phyloP scores from a whole-genome alignment of 1,140 invertebrate genomes.

The Megalopta genalis region DNA sequence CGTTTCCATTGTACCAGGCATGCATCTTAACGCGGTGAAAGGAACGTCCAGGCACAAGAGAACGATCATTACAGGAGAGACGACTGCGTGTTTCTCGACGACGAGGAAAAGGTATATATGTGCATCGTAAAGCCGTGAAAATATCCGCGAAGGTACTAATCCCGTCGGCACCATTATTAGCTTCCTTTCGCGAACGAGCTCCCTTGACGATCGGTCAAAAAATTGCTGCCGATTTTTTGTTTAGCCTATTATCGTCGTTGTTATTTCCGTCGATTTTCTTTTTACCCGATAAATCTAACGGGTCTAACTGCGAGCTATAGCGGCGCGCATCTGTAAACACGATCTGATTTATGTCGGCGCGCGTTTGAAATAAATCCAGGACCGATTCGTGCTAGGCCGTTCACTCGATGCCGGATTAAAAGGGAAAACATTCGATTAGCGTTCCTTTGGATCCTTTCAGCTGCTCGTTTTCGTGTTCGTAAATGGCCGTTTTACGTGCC shows the following conservation, averaged over 20 bases:
- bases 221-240: not conserved
- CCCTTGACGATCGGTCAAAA: not conserved
- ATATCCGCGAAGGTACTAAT: not conserved
- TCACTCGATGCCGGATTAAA: conserved; percentile 11
- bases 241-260: not conserved
- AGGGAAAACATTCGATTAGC: conserved; percentile 29
- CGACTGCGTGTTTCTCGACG: not conserved
- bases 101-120: not conserved
- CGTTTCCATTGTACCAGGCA: not conserved
- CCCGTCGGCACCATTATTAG: not conserved
- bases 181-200: not conserved
- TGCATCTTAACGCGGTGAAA: not conserved
- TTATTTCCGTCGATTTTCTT: not conserved
- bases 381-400: not conserved
- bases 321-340: not conserved
- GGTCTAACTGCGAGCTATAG: not conserved
- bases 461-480: not conserved
- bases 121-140: not conserved
- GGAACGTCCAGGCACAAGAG: not conserved
- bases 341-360: conserved; percentile 18
- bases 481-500: not conserved
- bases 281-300: too few species aligned
- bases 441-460: conserved; percentile 7
- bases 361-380: conserved; percentile 26
- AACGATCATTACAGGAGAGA: not conserved